Evolutionary conservation across 2,888 invertebrate genomes (phyloP), one percentile per base, ranked within the genome.

Genomic region (Lepidonotus clava): DNA sequence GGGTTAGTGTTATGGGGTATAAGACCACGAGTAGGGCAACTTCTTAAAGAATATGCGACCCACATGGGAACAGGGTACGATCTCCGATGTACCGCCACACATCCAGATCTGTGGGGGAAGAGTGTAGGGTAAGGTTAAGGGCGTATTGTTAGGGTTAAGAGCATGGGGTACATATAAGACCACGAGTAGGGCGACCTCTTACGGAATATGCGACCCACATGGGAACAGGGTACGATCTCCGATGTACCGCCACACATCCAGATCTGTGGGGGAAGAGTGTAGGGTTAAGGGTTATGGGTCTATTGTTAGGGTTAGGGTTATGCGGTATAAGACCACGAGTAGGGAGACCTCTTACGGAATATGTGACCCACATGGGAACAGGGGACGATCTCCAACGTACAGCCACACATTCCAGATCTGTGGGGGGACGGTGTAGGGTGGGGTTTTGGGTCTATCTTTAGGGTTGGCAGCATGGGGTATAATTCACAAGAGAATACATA

Each of bases 201-300:
- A 90, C 99, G 96, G 95, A 99, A 99, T 93, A 99, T 99, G 95
- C 99, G 99, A 4, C 99, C 99, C 66, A 99, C 99, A 95, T 99
- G 99, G 8, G 98, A 99, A 94, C 99, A 99, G 0, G 99, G 99
- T 38, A 99, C 97, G 90, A 99, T 99, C 95, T 99, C 99, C 90
- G 99, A 95, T 0, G 97, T 98, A 76, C 99, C 99, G 86, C 99
- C 99, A 93, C 99, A 99, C 99, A 99, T 99, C 99, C 99, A 99
- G 11, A 98, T 98, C 96, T 96, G 91, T 28, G 89, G 83, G 28
- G 34, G 36, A 24, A 66, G 32, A 51, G n/a, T 18, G n/a, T n/a
- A n/a, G n/a, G n/a, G n/a, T n/a, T n/a, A n/a, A n/a, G n/a, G n/a
- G n/a, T n/a, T n/a, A n/a, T n/a, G n/a, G n/a, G n/a, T n/a, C n/a